phyloP scores from a whole-genome alignment of 2,888 invertebrate genomes.

The Tenodera sinensis region DNA sequence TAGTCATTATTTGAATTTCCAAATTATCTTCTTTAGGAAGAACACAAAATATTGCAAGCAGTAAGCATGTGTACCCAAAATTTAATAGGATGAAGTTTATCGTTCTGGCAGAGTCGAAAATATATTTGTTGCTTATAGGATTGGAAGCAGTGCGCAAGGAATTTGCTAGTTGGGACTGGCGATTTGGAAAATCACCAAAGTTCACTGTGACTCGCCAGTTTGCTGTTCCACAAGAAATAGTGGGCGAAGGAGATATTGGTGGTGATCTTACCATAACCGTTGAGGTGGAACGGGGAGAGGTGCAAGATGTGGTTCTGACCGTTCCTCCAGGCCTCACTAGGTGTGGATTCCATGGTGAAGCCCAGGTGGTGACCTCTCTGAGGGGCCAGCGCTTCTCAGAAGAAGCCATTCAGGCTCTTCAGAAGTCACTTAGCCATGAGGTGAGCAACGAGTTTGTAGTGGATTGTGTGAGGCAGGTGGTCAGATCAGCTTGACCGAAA shows the following conservation, averaged over 20 bases:
- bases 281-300: slow-evolving; percentile 61
- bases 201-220: slow-evolving; percentile 69
- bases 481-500: slow-evolving; percentile 48
- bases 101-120: neutral
- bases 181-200: slow-evolving; percentile 79
- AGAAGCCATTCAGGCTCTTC: slow-evolving; percentile 57
- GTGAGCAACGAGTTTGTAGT: slow-evolving; percentile 55
- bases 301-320: slow-evolving; percentile 61
- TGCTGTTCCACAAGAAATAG: slow-evolving; percentile 50
- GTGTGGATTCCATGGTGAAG: slow-evolving; percentile 59
- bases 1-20: neutral
- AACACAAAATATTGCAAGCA: neutral
- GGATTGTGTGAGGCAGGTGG: slow-evolving; percentile 60
- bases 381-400: slow-evolving; percentile 64
- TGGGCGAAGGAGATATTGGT: slow-evolving; percentile 31
- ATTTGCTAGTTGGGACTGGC: slow-evolving; percentile 82
- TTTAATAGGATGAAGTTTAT: neutral
- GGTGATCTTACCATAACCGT: slow-evolving; percentile 58
- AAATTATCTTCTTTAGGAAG: neutral
- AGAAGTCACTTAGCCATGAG: slow-evolving; percentile 41
- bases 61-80: neutral
- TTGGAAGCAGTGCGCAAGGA: slow-evolving; percentile 65
- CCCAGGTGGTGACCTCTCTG: slow-evolving; percentile 61
- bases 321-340: slow-evolving; percentile 59
- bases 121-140: slow-evolving; percentile 48